Conservation (phyloP, 2,888 invertebrate species). For the Andrena dorsata region DNA sequence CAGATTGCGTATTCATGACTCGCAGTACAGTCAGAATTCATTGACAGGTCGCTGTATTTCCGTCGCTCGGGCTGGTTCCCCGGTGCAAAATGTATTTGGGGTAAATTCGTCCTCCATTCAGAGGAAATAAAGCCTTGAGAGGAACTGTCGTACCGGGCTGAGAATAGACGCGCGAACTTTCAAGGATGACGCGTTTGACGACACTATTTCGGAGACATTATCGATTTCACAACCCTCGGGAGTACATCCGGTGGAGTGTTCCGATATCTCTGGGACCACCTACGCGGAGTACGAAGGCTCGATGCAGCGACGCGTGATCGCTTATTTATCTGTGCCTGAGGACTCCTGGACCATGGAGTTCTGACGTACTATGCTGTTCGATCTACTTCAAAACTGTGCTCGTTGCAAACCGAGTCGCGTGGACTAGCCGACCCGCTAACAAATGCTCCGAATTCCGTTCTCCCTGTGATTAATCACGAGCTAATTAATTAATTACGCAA, state of each 20-base stretch:
- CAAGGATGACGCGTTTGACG: not conserved
- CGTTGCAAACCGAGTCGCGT: not conserved
- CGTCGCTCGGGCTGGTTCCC: not conserved
- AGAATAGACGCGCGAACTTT: constrained; percentile 5
- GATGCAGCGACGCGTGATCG: constrained; percentile 46
- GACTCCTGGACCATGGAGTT: not conserved
- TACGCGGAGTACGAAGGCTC: constrained; percentile 16
- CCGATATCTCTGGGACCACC: constrained; percentile 9
- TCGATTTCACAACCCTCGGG: constrained; percentile 29
- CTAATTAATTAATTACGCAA: not conserved
- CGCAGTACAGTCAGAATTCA: constrained; percentile 11
- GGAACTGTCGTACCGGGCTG: constrained; percentile 3
- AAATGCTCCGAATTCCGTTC: not conserved
- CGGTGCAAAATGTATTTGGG: not conserved
- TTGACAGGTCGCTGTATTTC: not conserved
- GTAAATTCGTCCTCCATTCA: not conserved
- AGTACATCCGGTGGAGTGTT: constrained; percentile 10
- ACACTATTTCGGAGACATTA: constrained; percentile 32
- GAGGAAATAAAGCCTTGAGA: constrained; percentile 20
- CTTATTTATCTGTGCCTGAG: constrained; percentile 57
- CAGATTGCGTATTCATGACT: constrained; percentile 28
- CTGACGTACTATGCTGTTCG: not conserved
- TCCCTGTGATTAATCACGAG: not conserved
- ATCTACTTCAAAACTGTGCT: not conserved
- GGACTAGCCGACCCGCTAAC: too few species aligned